These are phyloP conservation scores for Buceros bicornis DNA, from an alignment of 2,797 vertebrate genomes.

Conservation along the genomic window DNA sequence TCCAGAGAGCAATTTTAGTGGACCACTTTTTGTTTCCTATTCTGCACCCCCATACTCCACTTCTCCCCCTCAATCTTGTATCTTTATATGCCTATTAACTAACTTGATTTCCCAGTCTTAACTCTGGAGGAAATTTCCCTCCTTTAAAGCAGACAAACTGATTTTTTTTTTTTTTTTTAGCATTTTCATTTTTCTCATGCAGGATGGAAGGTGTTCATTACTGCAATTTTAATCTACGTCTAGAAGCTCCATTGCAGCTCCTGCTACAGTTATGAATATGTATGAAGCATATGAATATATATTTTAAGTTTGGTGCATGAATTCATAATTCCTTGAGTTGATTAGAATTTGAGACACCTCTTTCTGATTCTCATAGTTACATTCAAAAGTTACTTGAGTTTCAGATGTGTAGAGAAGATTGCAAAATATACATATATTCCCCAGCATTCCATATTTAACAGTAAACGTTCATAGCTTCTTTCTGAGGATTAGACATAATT, in stretches of 20 bases:
- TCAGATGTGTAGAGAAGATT: neutral
- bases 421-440: neutral
- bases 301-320: neutral
- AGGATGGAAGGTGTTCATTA: neutral
- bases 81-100: neutral
- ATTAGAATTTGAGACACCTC: neutral
- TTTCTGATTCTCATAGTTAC: neutral
- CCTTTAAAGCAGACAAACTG: neutral
- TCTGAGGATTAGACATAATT: neutral
- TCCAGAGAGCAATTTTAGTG: neutral
- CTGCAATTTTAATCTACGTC: neutral
- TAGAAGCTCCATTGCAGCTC: neutral
- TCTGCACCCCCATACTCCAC: rapidly evolving
- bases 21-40: neutral
- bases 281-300: neutral
- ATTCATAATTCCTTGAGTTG: neutral
- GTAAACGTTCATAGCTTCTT: neutral
- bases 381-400: neutral
- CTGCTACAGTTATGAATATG: neutral
- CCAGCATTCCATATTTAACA: neutral
- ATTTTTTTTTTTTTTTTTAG: neutral
- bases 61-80: neutral
- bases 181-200: neutral
- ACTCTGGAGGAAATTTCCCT: neutral
- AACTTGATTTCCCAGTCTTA: neutral